A percentile compares a stretch with the other conserved stretches of the same genome.
Evolutionary conservation across 2,888 invertebrate genomes (phyloP).

Genomic region (Agonopterix arenella): DNA sequence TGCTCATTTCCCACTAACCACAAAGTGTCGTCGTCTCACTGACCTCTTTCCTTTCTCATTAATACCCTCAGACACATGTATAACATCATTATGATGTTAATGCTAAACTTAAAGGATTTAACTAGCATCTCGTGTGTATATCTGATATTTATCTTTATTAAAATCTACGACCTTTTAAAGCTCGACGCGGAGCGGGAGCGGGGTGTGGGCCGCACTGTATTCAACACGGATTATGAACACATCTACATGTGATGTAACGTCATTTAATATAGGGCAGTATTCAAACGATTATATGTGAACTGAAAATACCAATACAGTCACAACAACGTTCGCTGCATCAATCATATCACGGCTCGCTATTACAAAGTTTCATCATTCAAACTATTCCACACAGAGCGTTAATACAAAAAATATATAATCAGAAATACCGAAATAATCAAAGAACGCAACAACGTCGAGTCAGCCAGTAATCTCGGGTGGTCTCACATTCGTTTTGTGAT

Average conservation of each 20-base stretch:
- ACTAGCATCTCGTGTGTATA: constrained; percentile 25
- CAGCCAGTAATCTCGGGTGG: constrained; percentile 37
- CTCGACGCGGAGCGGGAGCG: constrained; percentile 25
- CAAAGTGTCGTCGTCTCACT: constrained; percentile 18
- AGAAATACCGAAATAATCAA: constrained; percentile 2
- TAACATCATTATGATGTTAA: constrained; percentile 31
- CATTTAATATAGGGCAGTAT: constrained; percentile 1
- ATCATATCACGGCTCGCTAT: constrained; percentile 4
- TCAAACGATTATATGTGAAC: constrained; percentile 1
- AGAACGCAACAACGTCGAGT: constrained; percentile 16
- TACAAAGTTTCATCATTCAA: neutral
- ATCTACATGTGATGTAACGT: constrained; percentile 13
- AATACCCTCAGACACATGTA: constrained; percentile 18
- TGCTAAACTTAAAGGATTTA: constrained; percentile 32
- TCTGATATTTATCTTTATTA: constrained; percentile 55
- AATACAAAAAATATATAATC: neutral
- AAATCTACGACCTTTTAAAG: constrained; percentile 37
- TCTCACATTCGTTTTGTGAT: constrained; percentile 33
- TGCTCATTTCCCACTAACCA: constrained; percentile 24
- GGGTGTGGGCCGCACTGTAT: constrained; percentile 26
- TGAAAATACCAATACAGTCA: constrained; percentile 4
- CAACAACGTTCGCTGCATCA: neutral
- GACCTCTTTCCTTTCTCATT: constrained; percentile 30
- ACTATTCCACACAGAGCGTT: neutral
- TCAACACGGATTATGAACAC: constrained; percentile 36